Base-by-base conservation (phyloP, 1,140 invertebrate species). In the Heliconius hewitsoni region DNA sequence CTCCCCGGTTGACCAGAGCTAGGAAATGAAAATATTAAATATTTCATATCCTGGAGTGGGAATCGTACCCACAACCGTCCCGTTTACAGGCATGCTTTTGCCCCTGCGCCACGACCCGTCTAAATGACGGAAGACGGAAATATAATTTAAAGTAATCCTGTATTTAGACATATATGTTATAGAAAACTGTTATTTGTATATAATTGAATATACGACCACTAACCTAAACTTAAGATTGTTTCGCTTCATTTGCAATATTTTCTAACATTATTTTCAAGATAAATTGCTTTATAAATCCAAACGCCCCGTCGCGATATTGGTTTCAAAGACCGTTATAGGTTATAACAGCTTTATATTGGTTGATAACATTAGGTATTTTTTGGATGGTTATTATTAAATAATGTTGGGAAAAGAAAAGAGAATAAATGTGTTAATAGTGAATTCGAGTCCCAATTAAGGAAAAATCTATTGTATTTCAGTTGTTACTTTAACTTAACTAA, bases 251-350 rank as follows among this genome's bases (percentile, higher is more conserved):
- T 30, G 9, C 4, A 11, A 27, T 66, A 66, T 66, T 66, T 66
- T 66, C 23, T 30, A 66, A 27, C 27, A 16, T 30, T 6, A 66
- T 30, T 30, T 66, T 13, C 23, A 34, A 52, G 5, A 74, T 74
- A n/a, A 23, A 52, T 52, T 34, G 42, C 18, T 27, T 3, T 52
- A 74, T 74, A 74, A 74, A 74, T 55, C 46, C 34, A 9, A 30
- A 74, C 73, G 23, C 73, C 73, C n/a, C 30, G 50, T 46, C n/a
- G 73, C 19, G 73, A 74, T 52, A 74, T 74, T 74, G 73, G 42
- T 52, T 55, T 30, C 11, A 52, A 74, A 9, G 16, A 42, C 27
- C 23, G 42, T 73, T 50, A 73, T 50, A 50, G n/a, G 39, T 60
- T 66, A 27, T 66, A 66, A 66, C 13, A 30, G 60, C 27, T 30